Evolutionary conservation across 2,888 invertebrate genomes (phyloP), one percentile per base, ranked within the genome.

Genomic region (Allygus modestus): DNA sequence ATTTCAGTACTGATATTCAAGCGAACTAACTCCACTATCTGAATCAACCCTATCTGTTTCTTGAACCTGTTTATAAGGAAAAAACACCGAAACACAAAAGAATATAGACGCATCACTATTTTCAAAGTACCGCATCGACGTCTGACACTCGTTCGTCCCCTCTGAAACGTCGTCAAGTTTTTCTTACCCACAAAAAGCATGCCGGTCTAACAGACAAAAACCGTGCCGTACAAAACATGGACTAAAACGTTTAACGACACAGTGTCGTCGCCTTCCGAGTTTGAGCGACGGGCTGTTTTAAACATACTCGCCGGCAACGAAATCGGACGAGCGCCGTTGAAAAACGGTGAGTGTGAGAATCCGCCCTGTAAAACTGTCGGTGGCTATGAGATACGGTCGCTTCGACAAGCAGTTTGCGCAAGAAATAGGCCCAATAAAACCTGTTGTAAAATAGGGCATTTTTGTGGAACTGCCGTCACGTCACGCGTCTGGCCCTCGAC

Each of bases 361-460:
- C 58, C 33, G 31, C 73, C n/a, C n/a, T 43, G 23, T 73, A 73
- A 73, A 73, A n/a, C 41, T 43, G 73, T 73, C 73, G 4, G 73
- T 31, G 17, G 11, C 43, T n/a, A 43, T 73, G 43, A 73, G 43
- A 73, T 73, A 73, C 41, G 73, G 33, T 43, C n/a, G 23, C 43
- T 73, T 43, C 41, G 73, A 73, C n/a, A 20, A 37, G 43, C 37
- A 73, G 43, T 43, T 73, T 73, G 43, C 73, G 73, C 43, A 73
- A 73, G 73, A 43, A 37, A 73, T 37, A 37, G 15, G 69, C 17
- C 73, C 23, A 43, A 73, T 73, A 73, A 43, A 71, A 17, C 5
- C 23, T 2, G 58, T 58, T 58, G 58, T 58, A 58, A 58, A 58
- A 58, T 58, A 58, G 58, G 58, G 58, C 58, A 58, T 58, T 58